Evolutionary conservation across 2,888 invertebrate species (phyloP), one percentile per base, ranked within the genome.

Genomic region (Ornithoptera alexandrae): DNA sequence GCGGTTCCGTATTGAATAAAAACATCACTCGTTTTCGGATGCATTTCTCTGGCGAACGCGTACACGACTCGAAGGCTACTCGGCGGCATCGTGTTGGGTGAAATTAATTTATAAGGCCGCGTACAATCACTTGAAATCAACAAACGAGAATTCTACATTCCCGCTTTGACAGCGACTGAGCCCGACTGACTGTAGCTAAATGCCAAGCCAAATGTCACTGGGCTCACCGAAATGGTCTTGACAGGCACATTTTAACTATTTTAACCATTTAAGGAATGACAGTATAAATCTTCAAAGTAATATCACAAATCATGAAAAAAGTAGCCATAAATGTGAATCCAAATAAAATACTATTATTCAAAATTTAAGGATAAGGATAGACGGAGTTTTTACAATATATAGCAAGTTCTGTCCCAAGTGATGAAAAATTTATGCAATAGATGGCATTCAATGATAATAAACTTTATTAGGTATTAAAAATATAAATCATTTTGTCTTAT

Each of bases 1-100:
- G 97, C 96, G 72, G 97, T 97, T 77, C 97, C 97, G 92, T 97
- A 97, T 87, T 96, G 94, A 78, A 97, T 95, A 81, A 93, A 93
- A 75, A 93, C 93, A 78, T 94, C 94, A 68, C 93, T 88, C 61
- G 93, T 95, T 89, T 95, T 96, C 39, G 95, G 95, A 84, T 96
- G 95, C 95, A 96, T 95, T 93, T 95, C 95, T 89, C 95, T 94
- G 71, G 96, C 95, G 92, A 96, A 96, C 82, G 96, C 96, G 93
- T 96, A 96, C 78, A 95, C 94, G 74, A 94, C 94, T 88, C 94
- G 93, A 85, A 93, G 87, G 86, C 93, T 93, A 88, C 93, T 93
- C 84, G 93, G 92, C 81, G 92, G 92, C 92, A 92, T 92, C 84
- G 79, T 92, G 86, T 79, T 82, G 77, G 78, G 83, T 81, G 84